Evolutionary conservation across 2,113 vertebrate genomes (phyloP), one percentile per base, ranked within the genome.

Genomic region (Lynx canadensis): DNA sequence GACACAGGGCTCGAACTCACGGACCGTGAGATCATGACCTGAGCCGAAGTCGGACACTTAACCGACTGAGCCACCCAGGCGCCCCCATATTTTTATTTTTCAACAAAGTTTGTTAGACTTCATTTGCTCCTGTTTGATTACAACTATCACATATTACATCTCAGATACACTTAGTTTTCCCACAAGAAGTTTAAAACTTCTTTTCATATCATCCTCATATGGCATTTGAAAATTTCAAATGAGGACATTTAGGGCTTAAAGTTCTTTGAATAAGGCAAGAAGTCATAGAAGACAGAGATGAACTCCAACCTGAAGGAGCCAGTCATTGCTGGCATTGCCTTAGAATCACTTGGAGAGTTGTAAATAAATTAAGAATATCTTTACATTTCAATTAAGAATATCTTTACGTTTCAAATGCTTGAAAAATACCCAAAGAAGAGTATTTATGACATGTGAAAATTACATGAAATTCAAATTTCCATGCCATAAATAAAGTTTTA

Each of bases 381-480:
- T 69, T 68, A 93, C 7, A 50, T 96, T 93, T 45, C n/a, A 71
- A 92, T 80, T 41, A 87, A 96, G 8, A 63, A 68, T n/a, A 91
- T 69, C 76, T 94, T 71, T 69, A 93, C 5, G 36, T 96, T 94
- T 52, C n/a, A 71, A 92, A 68, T 80, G 60, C 31, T n/a, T 91
- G 38, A 25, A 74, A 82, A 48, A 89, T 85, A 41, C 18, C 29
- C 38, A 79, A 92, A 74, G 31, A 29, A 86, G 69, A 89, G 15
- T 84, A 66, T 71, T 27, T 89, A 87, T 93, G 82, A 79, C 2
- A 19, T 33, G 23, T 92, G 50, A 89, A 92, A 89, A 96, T 69
- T 38, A 91, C 4, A 82, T 91, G 65, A 94, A 91, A 81, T 93
- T 96, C 45, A 89, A 89, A 95, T 94, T 94, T 95, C 41, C 71